A percentile compares a stretch with the other conserved stretches of the same genome.
These are phyloP conservation scores for Tragulus kanchil DNA, from an alignment of 2,113 vertebrate species.

Conservation along the genomic window DNA sequence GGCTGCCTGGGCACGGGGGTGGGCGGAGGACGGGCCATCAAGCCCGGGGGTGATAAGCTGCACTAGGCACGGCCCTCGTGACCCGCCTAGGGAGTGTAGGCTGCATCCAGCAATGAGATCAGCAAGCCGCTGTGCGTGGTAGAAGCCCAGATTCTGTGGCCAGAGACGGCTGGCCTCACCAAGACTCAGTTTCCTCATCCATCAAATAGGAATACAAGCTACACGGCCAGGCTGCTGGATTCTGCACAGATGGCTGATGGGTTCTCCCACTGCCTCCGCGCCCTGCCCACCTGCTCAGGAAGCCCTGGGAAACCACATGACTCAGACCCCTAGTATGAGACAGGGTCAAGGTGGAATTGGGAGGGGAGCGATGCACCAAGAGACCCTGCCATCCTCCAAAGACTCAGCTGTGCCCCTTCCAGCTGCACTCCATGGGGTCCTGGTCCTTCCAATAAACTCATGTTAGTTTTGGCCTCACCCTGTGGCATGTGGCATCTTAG, in stretches of 20 bases:
- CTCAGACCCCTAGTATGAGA: not conserved
- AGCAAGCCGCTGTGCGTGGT: not conserved
- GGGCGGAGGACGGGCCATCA: not conserved
- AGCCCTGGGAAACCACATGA: not conserved
- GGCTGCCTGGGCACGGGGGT: not conserved
- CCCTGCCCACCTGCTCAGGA: not conserved
- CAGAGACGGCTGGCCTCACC: not conserved
- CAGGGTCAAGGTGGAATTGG: not conserved
- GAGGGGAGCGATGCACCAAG: not conserved
- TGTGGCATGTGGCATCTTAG: not conserved
- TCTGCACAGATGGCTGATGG: not conserved
- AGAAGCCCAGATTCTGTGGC: not conserved
- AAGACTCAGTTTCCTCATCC: not conserved
- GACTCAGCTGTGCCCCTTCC: not conserved
- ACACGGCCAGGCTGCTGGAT: not conserved
- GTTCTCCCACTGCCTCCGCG: not conserved
- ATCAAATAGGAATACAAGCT: not conserved
- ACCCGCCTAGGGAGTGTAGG: fast-evolving
- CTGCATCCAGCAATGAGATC: not conserved
- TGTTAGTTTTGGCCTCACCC: not conserved
- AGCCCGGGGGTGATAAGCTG: not conserved
- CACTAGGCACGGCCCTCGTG: not conserved
- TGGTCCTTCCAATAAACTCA: not conserved
- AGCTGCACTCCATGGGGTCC: not conserved
- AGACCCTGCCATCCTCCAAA: not conserved